phyloP scores from a whole-genome alignment of 2,797 vertebrate genomes.

The Halcyon badia region DNA sequence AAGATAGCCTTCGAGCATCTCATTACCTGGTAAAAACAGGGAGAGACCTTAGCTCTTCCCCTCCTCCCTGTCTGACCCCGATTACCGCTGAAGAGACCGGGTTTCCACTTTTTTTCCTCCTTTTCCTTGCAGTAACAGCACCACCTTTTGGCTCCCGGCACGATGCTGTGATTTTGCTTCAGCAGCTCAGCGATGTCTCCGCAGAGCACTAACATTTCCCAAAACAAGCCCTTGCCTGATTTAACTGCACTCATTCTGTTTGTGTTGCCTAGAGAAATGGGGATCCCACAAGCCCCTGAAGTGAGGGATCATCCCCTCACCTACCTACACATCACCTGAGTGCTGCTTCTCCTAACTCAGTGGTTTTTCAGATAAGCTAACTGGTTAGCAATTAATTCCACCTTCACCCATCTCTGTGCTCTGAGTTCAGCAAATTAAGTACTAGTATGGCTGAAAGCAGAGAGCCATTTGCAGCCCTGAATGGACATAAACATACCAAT shows the following conservation, averaged over 20 bases:
- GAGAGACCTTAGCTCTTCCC: not conserved
- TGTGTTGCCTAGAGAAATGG: not conserved
- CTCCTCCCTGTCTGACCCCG: not conserved
- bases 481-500: not conserved
- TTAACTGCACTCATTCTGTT: not conserved
- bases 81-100: accelerated
- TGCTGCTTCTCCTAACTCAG: not conserved
- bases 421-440: not conserved
- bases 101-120: not conserved
- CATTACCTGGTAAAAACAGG: not conserved
- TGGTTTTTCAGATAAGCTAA: slow-evolving; percentile 44
- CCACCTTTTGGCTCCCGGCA: slow-evolving; percentile 33
- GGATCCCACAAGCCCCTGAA: not conserved
- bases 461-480: not conserved
- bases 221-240: not conserved
- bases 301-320: not conserved
- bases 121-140: slow-evolving; percentile 55
- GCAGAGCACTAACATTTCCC: accelerated
- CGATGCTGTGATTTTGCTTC: not conserved
- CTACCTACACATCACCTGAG: not conserved
- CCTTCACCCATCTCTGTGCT: not conserved
- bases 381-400: not conserved
- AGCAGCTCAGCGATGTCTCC: accelerated
- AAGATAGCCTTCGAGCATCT: accelerated
- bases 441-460: not conserved